Evolutionary conservation across 1,140 invertebrate species (phyloP).

Genomic region (Pentalonia nigronervosa): DNA sequence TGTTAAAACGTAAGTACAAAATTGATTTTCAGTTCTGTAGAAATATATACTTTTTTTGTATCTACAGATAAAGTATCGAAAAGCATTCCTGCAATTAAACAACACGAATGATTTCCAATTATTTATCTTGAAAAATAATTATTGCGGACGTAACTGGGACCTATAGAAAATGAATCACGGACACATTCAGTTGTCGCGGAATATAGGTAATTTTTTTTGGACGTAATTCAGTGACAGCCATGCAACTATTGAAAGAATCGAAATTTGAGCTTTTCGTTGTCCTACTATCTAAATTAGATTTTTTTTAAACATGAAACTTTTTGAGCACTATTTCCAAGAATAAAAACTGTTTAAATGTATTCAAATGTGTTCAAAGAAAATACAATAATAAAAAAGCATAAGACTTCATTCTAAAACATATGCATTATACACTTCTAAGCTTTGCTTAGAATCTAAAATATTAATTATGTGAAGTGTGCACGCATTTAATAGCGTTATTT

Average conservation of each 20-base stretch:
- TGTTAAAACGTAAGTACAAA: neutral
- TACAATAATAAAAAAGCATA: neutral
- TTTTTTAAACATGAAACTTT: slow-evolving; percentile 7
- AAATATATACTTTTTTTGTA: neutral
- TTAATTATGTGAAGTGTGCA: neutral
- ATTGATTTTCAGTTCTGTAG: neutral
- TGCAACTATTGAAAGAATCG: neutral
- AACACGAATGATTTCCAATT: neutral
- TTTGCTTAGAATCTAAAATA: neutral
- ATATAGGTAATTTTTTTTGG: neutral
- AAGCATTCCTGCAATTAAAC: neutral
- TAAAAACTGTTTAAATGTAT: neutral
- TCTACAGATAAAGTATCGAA: neutral
- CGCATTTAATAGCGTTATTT: neutral
- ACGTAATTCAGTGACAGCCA: neutral
- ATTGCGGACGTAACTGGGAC: neutral
- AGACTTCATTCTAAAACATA: neutral
- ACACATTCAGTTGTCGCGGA: neutral
- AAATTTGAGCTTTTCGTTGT: neutral
- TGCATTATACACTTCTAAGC: neutral
- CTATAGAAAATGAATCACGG: neutral
- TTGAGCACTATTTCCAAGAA: neutral
- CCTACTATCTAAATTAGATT: neutral
- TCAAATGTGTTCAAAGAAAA: neutral
- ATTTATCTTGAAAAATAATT: neutral